Evolutionary conservation across 2,888 invertebrate genomes (phyloP).

Genomic region (Maniola hyperantus): DNA sequence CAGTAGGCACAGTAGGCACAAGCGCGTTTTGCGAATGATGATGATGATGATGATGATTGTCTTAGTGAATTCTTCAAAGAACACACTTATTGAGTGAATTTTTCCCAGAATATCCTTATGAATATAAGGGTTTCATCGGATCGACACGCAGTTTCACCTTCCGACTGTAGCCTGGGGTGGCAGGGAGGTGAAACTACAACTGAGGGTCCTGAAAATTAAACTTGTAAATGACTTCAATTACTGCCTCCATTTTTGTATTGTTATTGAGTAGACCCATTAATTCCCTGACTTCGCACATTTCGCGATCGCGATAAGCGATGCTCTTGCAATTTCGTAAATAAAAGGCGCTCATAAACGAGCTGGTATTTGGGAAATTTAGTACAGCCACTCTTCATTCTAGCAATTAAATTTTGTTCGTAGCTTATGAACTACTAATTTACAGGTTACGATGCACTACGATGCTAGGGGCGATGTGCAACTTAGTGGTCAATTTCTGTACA

Average conservation of each 20-base stretch:
- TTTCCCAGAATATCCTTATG: no score
- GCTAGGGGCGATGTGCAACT: no score
- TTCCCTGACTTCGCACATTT: slow-evolving; percentile 53
- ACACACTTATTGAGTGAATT: no score
- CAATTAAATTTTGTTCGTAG: neutral
- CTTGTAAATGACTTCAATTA: slow-evolving; percentile 17
- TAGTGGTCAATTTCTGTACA: no score
- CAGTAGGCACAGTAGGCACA: no score
- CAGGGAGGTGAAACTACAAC: neutral
- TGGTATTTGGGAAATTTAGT: neutral
- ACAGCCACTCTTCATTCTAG: neutral
- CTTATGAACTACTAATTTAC: neutral
- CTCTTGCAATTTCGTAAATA: slow-evolving; percentile 47
- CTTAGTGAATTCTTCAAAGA: no score
- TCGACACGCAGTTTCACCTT: neutral
- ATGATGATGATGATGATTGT: no score
- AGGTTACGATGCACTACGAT: no score
- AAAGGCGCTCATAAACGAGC: slow-evolving; percentile 13
- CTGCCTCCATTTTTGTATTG: slow-evolving; percentile 14
- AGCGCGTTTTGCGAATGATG: no score
- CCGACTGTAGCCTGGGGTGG: neutral
- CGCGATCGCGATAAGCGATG: slow-evolving; percentile 51
- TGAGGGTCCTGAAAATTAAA: slow-evolving; percentile 6
- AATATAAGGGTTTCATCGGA: no score
- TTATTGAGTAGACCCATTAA: slow-evolving; percentile 45